Base-by-base conservation (phyloP, 2,888 invertebrate species). In the Protophormia terraenovae region DNA sequence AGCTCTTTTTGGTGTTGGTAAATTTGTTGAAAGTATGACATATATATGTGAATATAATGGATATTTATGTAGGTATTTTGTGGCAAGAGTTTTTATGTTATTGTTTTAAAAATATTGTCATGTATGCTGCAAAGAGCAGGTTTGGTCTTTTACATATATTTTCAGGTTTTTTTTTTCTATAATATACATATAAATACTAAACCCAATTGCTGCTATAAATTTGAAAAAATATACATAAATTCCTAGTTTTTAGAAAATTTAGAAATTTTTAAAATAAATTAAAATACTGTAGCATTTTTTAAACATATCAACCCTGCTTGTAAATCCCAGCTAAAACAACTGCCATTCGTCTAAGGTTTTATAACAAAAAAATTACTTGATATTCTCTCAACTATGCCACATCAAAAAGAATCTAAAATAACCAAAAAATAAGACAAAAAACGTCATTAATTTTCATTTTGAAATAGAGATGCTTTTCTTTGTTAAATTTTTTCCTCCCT, bases 381-480 rank as follows among this genome's bases (percentile, higher is more conserved):
- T 16, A 32, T 32, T 19, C 32, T 19, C 12, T 4, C 12, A 32
- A 19, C 32, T 16, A 32, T 60, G 55, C 3, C 60, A 12, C 19
- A 12, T 60, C 10, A 19, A 32, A 19, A 60, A 6, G 12, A 29
- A 29, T 16, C 16, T 16, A n/a, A 29, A 29, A 47, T 10, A 32
- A 29, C 16, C 2, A 27, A 16, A 47, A 69, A 53, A 29, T 3
- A 27, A 67, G 8, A 35, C 24, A 45, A 24, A 3, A 67, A 67
- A 27, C 24, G 47, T 66, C 80, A 73, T 73, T 73, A 80, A 73
- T 80, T 47, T 14, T 64, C 19, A 66, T 55, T 53, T 64, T 60
- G 32, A 22, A 53, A 53, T 53, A 53, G n/a, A 62, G 24, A 71
- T 62, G 22, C 62, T 27, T 27, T 60, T 35, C 22, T 66, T 72